Evolutionary conservation across 1,140 invertebrate genomes (phyloP), one percentile per base, ranked within the genome.

Genomic region (Bombus impatiens): DNA sequence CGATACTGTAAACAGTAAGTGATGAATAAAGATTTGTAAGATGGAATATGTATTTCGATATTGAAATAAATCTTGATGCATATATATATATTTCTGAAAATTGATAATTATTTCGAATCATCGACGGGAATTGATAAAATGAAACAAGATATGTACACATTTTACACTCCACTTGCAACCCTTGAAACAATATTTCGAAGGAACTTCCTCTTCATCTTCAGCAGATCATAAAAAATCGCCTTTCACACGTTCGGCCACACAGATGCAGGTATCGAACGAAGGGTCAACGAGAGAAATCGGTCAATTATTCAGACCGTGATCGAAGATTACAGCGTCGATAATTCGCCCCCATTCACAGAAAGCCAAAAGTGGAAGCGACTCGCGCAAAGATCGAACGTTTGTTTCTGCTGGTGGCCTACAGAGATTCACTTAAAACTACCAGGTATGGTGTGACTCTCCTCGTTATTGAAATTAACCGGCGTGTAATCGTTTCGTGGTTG

Each of bases 381-480:
- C 59, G 59, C 10, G 18, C 59, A 53, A 53, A 78, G 82, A 83
- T 82, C 65, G 79, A 32, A 25, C 68, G 57, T 87, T 75, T 67
- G 74, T 87, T 85, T 84, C 77, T 68, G 44, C 40, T 40, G 72
- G 40, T 1, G 59, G 40, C 37, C 40, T 53, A 15, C 32, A 42
- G 79, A 72, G 78, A 90, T 88, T 84, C 70, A 47, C 77, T 70
- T 37, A 53, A 59, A 78, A 77, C 25, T 35, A 40, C 57, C 83
- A 9, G 44, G 57, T 78, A 86, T 57, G 67, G 87, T 68, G 71
- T 32, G 80, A 81, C 53, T 82, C 90, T 92, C 82, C 65, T 78
- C 67, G 90, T 93, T 94, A 93, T 92, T 92, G 92, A 92, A 93
- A 93, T 93, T 92, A 92, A 93, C 85, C 86, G 86, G 92, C 91